phyloP scores from a whole-genome alignment of 2,888 invertebrate species.

The Scaeva pyrastri region DNA sequence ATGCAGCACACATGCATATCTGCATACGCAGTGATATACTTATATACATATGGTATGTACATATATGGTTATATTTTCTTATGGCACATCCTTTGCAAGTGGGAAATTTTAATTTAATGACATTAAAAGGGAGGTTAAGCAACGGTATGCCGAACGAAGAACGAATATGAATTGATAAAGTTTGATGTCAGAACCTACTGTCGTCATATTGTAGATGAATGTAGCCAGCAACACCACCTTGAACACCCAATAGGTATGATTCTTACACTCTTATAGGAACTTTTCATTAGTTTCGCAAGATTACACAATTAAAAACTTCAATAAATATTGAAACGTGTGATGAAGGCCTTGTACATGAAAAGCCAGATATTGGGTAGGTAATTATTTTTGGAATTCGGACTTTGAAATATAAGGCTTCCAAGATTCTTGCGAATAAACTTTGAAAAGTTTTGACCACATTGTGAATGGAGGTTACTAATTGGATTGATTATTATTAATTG shows the following conservation, averaged over 20 bases:
- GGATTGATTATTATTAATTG: conserved; percentile 37
- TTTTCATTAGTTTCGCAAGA: conserved; percentile 71
- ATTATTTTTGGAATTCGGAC: conserved; percentile 59
- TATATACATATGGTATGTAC: conserved; percentile 23
- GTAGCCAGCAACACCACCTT: neutral
- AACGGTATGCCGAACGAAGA: conserved; percentile 62
- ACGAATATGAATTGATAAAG: conserved; percentile 75
- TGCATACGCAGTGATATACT: too few species aligned
- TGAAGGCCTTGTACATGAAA: conserved; percentile 24
- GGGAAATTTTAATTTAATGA: conserved; percentile 75
- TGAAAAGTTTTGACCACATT: conserved; percentile 18
- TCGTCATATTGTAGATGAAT: conserved; percentile 14
- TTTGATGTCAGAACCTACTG: conserved; percentile 60
- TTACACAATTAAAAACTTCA: conserved; percentile 74
- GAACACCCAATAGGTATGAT: conserved; percentile 34
- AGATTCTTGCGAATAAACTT: conserved; percentile 2
- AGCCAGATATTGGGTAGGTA: conserved; percentile 64
- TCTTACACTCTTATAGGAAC: conserved; percentile 55
- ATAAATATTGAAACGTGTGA: conserved; percentile 67
- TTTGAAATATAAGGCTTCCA: conserved; percentile 43
- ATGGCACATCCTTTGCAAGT: conserved; percentile 65
- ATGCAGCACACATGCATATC: conserved; percentile 15
- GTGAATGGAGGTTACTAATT: conserved; percentile 7
- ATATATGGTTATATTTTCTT: conserved; percentile 29
- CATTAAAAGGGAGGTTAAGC: conserved; percentile 53